Evolutionary conservation across 1,140 invertebrate species (phyloP), one percentile per base, ranked within the genome.

Genomic region (Copidosoma floridanum): DNA sequence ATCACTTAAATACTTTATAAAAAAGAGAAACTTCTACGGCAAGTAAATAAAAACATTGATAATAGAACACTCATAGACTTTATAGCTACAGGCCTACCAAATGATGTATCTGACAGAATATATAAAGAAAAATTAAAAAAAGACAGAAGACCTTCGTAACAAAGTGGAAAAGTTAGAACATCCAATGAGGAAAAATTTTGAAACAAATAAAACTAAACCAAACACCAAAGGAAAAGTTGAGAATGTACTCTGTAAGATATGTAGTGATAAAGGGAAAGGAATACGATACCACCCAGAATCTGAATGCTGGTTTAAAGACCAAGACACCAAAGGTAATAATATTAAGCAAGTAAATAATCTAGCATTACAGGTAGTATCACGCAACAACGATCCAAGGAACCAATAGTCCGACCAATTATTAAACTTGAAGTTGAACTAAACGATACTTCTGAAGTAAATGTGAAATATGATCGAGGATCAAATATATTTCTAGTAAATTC

Each of bases 331-430:
- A 58, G 18, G 18, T 62, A n/a, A n/a, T n/a, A n/a, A n/a, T n/a
- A n/a, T n/a, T n/a, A n/a, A n/a, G n/a, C n/a, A n/a, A n/a, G n/a
- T 69, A 32, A 69, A 71, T 20, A 68, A 71, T 53, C 44, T 61
- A 26, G 61, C 65, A 14, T 14, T 69, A 50, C 64, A 71, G 54
- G 57, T 68, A 21, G 66, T 66, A 43, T 41, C 65, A 11, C 67
- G 60, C 52, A 12, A 64, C 24, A 23, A 58, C 40, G 64, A 68
- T 38, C 23, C 47, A 73, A 72, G 71, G 71, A 71, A 72, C 69
- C 65, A 66, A 43, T 63, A 59, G 57, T 71, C 35, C 53, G 63
- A 61, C 70, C 70, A 71, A 70, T 71, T 61, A 71, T 71, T 38
- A 67, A 68, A 69, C 55, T 63, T 6, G 68, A 72, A 18, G 43